A percentile compares a stretch with the other conserved stretches of the same genome.
Evolutionary conservation across 2,888 invertebrate species (phyloP).

Genomic region (Aquatica leii): DNA sequence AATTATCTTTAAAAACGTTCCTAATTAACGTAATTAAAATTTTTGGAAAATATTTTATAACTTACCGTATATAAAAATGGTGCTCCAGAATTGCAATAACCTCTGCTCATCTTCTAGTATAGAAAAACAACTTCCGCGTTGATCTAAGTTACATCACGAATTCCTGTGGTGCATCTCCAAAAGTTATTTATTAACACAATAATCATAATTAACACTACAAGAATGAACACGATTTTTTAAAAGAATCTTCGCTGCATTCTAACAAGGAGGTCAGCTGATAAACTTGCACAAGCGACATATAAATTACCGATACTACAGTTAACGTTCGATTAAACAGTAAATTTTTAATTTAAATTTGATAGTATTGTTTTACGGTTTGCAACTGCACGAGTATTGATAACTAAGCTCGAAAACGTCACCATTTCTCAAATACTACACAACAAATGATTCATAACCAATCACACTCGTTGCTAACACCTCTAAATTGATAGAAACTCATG

Average conservation of each 20-base stretch:
- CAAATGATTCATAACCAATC: constrained; percentile 23
- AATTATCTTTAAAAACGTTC: no score
- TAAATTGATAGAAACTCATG: constrained; percentile 7
- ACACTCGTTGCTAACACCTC: background rate
- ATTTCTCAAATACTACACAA: constrained; percentile 5
- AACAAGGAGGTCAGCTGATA: constrained; percentile 9
- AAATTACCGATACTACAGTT: background rate
- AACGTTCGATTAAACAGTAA: background rate
- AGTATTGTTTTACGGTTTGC: background rate
- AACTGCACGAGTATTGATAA: background rate
- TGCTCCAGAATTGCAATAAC: constrained; percentile 51
- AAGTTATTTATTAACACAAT: background rate
- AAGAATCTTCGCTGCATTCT: background rate
- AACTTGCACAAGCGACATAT: background rate
- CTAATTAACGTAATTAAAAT: no score
- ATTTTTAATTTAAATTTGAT: background rate
- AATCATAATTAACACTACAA: constrained; percentile 10
- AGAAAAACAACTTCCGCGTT: constrained; percentile 11
- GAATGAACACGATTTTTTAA: background rate
- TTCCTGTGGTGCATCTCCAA: constrained; percentile 15
- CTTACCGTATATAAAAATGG: constrained; percentile 56
- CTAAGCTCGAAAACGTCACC: background rate
- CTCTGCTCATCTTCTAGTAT: constrained; percentile 47
- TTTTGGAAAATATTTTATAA: no score
- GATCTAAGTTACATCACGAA: constrained; percentile 27